Base-by-base conservation (phyloP, 2,797 vertebrate species). In the Neomorphus geoffroyi region DNA sequence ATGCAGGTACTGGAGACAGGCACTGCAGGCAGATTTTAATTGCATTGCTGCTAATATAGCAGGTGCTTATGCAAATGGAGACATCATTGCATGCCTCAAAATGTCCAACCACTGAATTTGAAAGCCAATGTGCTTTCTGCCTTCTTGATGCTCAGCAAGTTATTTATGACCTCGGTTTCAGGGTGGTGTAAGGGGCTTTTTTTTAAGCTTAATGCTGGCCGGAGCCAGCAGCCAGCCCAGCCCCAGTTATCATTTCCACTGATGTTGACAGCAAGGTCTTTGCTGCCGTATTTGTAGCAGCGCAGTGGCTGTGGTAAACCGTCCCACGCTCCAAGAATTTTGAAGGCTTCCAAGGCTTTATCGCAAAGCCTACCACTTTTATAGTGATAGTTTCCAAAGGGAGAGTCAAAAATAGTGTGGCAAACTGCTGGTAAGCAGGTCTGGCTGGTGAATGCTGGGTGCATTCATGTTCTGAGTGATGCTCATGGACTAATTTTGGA, bases 201-300 rank as follows among this genome's bases (percentile, higher is more conserved):
- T 73, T 90, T 67, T 57, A 53, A 91, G 82, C 43, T 88, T 85
- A 66, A 78, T 64, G 53, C 92, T 80, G 81, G 64, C 50, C 4
- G 5, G 24, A 67, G n/a, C 1, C 30, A 54, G 51, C 28, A 54
- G 32, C 81, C 70, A 70, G 72, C 46, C 86, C 57, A 87, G 86
- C 53, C 81, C 75, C 24, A 48, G 64, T 72, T 72, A 62, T 92
- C 9, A 0, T 92, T 96, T 84, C 86, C 94, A 90, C 81, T 17
- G 13, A 41, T 35, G 48, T 9, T 73, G 83, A 85, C 85, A 71
- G 50, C 2, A 1, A 87, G 43, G 48, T 67, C 66, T 92, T 81
- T 69, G 85, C 96, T 79, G 78, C 48, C n/a, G 54, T 88, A 77
- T 93, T 87, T 64, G 78, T 86, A 90, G 82, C 64, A 80, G 50